Evolutionary conservation across 2,113 vertebrate species (phyloP), one percentile per base, ranked within the genome.

Genomic region (Polypterus senegalus): DNA sequence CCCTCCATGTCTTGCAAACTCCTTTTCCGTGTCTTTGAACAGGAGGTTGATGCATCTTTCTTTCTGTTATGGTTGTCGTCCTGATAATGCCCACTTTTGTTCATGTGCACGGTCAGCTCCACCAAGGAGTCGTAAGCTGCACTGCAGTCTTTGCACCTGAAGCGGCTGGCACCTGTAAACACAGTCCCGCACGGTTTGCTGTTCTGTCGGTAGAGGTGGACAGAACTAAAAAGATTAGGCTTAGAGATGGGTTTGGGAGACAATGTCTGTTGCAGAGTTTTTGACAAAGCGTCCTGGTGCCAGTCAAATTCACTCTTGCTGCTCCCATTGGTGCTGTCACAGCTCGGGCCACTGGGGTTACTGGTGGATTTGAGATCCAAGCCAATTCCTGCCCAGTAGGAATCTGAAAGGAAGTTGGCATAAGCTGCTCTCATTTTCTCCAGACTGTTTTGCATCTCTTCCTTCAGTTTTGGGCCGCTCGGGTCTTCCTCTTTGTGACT

Each of bases 381-480:
- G 49, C 93, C 94, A 53, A 97, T 77, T 64, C 91, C 92, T 1
- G 93, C 92, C 97, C 97, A 99, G 69, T 98, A 99, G 76, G 95
- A 97, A 64, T 99, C 93, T 0, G 94, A 96, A 58, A 99, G 79
- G 70, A 99, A 95, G 82, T 96, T 98, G 83, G 95, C 92, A 59
- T 99, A 99, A 72, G 93, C 94, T 0, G 93, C 94, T 43, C 92
- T 92, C 96, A 99, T 99, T 76, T 94, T 97, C 77, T 96, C 92
- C 83, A 98, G 86, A 82, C 95, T 96, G 43, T 85, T 78, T 8
- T 90, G 89, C 49, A 80, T 77, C 65, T 97, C 92, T 0, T 81
- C 83, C 58, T 91, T 92, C 6, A 77, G 81, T 75, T 88, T 93
- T 67, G 85, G 73, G 49, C 62, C 0, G 4, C 74, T 84, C 10